phyloP scores from a whole-genome alignment of 92 coral and sea anemone genomes.

The Epizoanthus stellaris region DNA sequence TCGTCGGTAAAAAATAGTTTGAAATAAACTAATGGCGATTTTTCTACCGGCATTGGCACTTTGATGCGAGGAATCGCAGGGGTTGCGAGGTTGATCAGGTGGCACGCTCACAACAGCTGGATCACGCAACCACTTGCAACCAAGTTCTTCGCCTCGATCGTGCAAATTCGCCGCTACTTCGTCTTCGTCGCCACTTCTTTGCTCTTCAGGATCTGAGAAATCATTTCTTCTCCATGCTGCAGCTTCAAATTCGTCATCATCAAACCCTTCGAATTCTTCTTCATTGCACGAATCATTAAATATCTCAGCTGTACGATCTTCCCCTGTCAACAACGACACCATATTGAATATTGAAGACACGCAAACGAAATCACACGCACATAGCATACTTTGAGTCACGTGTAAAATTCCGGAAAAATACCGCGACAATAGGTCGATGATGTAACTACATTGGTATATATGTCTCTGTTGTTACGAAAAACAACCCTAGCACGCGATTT shows the following conservation, averaged over 20 bases:
- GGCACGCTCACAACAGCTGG: slow-evolving; percentile 1
- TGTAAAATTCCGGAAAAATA: no score
- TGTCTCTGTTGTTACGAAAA: no score
- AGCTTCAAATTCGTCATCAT: background rate
- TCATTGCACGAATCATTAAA: slow-evolving; percentile 20
- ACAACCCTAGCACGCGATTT: no score
- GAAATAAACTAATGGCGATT: background rate
- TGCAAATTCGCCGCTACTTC: slow-evolving; percentile 1
- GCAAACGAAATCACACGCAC: no score
- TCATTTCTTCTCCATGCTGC: background rate
- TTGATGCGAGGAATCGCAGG: slow-evolving; percentile 4
- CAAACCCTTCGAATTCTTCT: slow-evolving; percentile 33
- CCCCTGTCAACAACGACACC: slow-evolving; percentile 1
- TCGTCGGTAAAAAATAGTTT: slow-evolving; percentile 4
- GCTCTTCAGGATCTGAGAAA: slow-evolving; percentile 20
- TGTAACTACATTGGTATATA: no score
- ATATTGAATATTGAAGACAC: no score
- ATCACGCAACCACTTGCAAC: slow-evolving; percentile 7
- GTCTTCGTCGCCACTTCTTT: background rate
- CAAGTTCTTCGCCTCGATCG: background rate
- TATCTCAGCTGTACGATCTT: slow-evolving; percentile 7
- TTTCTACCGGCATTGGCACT: background rate
- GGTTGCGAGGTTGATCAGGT: slow-evolving; percentile 30
- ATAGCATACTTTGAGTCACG: no score
- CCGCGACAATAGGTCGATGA: no score